Conservation (phyloP, 1,140 invertebrate genomes). For the Triops longicaudatus region DNA sequence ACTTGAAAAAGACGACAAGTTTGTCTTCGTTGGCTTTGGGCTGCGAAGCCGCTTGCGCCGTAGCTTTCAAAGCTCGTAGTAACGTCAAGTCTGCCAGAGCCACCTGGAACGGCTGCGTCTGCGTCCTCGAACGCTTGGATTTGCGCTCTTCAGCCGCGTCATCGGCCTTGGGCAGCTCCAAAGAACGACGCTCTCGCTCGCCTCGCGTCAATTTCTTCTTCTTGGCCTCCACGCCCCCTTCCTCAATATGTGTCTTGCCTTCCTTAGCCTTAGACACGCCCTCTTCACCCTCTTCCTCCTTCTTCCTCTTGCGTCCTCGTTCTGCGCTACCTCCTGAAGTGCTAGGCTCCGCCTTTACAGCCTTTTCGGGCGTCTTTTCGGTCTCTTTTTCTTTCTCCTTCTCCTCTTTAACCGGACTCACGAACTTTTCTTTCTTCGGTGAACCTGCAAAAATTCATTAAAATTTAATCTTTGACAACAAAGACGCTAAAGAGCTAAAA, state of each 20-base stretch:
- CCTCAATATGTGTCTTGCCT: background rate
- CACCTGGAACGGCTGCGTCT: slow-evolving; percentile 70
- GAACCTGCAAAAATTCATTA: background rate
- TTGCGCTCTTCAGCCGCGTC: slow-evolving; percentile 30
- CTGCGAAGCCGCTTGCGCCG: slow-evolving; percentile 40
- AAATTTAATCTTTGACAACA: background rate
- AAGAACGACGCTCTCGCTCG: slow-evolving; percentile 12
- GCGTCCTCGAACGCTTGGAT: slow-evolving; percentile 49
- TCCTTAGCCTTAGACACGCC: background rate
- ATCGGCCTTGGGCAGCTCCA: slow-evolving; percentile 20
- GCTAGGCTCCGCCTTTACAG: background rate
- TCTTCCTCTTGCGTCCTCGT: slow-evolving; percentile 2
- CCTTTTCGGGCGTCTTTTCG: background rate
- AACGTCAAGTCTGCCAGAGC: slow-evolving; percentile 65
- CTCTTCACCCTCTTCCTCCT: background rate
- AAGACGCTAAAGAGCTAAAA: too few species aligned
- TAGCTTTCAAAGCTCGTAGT: slow-evolving; percentile 56
- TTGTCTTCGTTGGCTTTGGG: slow-evolving; percentile 62
- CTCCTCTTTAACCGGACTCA: slow-evolving; percentile 20
- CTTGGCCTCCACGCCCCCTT: background rate
- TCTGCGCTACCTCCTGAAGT: background rate
- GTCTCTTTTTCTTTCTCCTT: slow-evolving; percentile 22
- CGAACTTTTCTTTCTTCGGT: slow-evolving; percentile 12
- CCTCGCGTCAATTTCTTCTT: background rate
- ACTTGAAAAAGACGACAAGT: slow-evolving; percentile 75